Conservation (phyloP, 2,113 vertebrate genomes). For the Microtus ochrogaster region DNA sequence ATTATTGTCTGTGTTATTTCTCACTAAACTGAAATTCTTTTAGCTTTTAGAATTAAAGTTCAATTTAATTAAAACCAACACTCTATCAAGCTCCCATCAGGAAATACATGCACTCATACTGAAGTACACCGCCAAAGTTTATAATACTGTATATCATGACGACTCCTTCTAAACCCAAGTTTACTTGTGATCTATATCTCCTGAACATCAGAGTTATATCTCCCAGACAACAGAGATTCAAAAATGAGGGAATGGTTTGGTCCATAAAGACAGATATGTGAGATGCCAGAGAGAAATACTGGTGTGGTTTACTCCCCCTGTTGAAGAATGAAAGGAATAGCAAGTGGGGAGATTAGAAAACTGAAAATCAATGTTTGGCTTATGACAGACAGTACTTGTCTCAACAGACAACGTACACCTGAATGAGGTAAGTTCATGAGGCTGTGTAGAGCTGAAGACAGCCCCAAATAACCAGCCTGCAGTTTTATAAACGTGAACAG, state of each 20-base stretch:
- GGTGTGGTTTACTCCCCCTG: neutral
- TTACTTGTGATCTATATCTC: conserved; percentile 10
- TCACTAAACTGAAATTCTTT: conserved; percentile 35
- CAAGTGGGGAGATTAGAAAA: neutral
- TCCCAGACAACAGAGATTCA: neutral
- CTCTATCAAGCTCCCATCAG: neutral
- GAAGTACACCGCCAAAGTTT: neutral
- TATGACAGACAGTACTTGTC: neutral
- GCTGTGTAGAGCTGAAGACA: neutral
- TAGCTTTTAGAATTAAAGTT: conserved; percentile 35
- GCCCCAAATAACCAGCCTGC: neutral
- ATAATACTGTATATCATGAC: neutral
- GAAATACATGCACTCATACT: neutral
- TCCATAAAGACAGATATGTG: neutral
- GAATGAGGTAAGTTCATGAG: neutral
- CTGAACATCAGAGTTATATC: neutral
- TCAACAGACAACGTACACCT: neutral
- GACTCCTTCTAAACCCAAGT: conserved; percentile 40
- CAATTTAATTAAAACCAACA: neutral
- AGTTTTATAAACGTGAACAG: conserved; percentile 7
- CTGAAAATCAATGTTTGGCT: neutral
- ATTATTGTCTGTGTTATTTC: neutral
- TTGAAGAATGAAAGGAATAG: neutral
- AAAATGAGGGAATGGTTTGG: neutral
- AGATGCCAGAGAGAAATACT: neutral